Base-by-base conservation (phyloP, 2,888 invertebrate species). In the Cephalotes varians region DNA sequence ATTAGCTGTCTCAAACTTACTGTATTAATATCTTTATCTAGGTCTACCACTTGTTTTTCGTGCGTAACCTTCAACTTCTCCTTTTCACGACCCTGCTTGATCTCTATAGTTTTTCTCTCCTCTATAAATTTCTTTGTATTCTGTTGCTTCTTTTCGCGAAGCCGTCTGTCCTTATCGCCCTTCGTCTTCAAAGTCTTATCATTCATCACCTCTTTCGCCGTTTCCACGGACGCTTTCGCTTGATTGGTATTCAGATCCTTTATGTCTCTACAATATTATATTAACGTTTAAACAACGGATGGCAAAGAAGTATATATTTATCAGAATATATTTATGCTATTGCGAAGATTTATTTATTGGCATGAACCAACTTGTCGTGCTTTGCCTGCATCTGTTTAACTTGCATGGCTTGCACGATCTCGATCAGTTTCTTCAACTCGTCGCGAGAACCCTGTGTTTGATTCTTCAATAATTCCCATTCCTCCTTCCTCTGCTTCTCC, bases 111-210 rank as follows among this genome's bases (percentile, higher is more conserved):
- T 89, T 95, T 96, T 62, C 96, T 93, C 88, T 96, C 96, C 58
- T 96, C 96, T 88, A 96, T 95, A 90, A 96, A 96, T 88, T 96
- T 96, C 90, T 96, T 96, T 31, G 96, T 96, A 91, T 96, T 96
- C 89, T 96, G 96, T 84, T 96, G 96, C 89, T 96, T 96, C 88
- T 96, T 95, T 88, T 96, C 96, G 40, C 95, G 93, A 21, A 96
- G 94, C 62, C 96, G 94, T 87, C 96, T 95, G 85, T 97, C 97
- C 87, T 96, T 95, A 91, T 97, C 97, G 10, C 96, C 96, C 90
- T 97, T 97, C 83, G 96, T 96, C 90, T 96, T 96, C 81, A 97
- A 95, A 25, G 96, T 95, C 90, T 96, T 96, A 92, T 97, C 97
- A 92, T 95, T 95, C 92, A 95, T 95, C 18, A 97, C 96, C 85